Evolutionary conservation across 2,888 invertebrate genomes (phyloP).

Genomic region (Melieria picta): DNA sequence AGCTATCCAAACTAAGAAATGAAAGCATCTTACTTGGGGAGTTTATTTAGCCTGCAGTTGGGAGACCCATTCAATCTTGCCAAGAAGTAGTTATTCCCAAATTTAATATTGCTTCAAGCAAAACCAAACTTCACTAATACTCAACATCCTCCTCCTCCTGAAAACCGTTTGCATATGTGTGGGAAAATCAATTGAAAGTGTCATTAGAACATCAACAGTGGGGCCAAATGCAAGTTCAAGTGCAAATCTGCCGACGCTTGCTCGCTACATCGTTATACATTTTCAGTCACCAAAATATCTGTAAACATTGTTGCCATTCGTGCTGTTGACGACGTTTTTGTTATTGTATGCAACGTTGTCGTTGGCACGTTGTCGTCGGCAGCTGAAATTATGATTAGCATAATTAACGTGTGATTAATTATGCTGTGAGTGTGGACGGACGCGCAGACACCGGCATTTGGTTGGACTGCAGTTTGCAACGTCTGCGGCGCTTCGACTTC

Average conservation of each 20-base stretch:
- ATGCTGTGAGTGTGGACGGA: neutral
- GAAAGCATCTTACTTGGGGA: too few species aligned
- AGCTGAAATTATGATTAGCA: constrained; percentile 7
- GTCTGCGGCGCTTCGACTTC: too few species aligned
- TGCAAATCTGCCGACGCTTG: neutral
- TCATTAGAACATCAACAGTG: neutral
- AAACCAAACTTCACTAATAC: neutral
- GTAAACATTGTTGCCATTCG: neutral
- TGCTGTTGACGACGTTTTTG: neutral
- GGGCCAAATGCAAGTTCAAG: constrained; percentile 13
- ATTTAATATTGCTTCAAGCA: too few species aligned
- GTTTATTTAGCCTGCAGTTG: neutral
- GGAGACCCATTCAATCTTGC: neutral
- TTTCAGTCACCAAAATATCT: neutral
- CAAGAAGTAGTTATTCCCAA: too few species aligned
- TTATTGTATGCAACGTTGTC: neutral
- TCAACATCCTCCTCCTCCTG: neutral
- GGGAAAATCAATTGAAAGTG: neutral
- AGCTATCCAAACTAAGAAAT: too few species aligned
- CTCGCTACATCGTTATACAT: neutral
- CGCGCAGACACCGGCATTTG: too few species aligned
- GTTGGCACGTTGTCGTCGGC: neutral
- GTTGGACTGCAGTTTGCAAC: too few species aligned
- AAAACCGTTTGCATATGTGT: neutral
- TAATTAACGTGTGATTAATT: constrained; percentile 19